Evolutionary conservation across 2,888 invertebrate genomes (phyloP), one percentile per base, ranked within the genome.

Genomic region (Drosophila flavopinicola): DNA sequence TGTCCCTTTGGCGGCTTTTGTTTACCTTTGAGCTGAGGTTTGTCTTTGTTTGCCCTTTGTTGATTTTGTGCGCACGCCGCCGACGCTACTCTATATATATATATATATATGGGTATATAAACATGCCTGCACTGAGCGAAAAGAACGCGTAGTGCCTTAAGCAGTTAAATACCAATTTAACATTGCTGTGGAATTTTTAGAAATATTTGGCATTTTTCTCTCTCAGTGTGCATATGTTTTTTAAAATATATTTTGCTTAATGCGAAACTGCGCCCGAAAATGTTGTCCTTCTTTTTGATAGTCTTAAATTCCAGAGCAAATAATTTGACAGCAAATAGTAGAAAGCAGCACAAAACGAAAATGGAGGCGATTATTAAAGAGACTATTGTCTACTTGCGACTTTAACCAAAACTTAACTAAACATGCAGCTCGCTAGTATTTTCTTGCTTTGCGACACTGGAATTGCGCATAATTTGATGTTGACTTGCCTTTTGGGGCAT

Each of bases 271-370:
- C 63, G 67, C 66, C 56, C 48, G 41, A 75, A 72, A 78, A 56
- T 74, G 78, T 71, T 58, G 66, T 64, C 45, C 25, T 30, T 30
- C 29, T 9, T 51, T 67, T 66, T 66, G 63, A 84, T 67, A 76
- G 84, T 84, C 75, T 85, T 79, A 74, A 83, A 83, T 82, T 82
- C 77, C 80, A 42, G 51, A 37, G 64, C 80, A 82, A 82, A 82
- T 76, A 85, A 83, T 79, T 85, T 65, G 74, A 71, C 64, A 54
- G 76, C 69, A 79, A 82, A 79, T 75, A 74, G 39, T 52, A 61
- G 42, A 54, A 61, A 47, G 54, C 56, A 41, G 25, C 10, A 25
- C 35, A 42, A 39, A 51, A 32, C 2, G 3, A 3, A 23, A 39
- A 42, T 35, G 2, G 11, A n/a, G 29, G 13, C 29, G 30, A 11